Conservation (phyloP, 1,140 invertebrate species). For the Nymphalis io region DNA sequence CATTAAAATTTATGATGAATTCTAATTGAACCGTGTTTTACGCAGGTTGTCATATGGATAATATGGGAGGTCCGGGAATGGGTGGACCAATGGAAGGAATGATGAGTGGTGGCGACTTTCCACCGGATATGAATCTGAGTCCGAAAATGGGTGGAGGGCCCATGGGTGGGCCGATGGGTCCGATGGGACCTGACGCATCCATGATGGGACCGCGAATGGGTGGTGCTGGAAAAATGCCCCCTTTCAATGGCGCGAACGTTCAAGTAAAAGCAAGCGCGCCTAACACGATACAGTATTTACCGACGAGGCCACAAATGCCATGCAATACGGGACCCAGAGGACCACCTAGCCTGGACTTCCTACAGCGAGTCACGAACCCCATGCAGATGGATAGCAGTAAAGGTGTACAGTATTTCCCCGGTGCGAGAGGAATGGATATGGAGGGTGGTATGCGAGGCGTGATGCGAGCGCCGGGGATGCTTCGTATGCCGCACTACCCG, state of each 20-base stretch:
- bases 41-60: conserved; percentile 81
- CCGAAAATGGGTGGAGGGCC: conserved; percentile 81
- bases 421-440: conserved; percentile 76
- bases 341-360: conserved; percentile 95
- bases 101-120: conserved; percentile 77
- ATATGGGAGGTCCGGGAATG: conserved; percentile 77
- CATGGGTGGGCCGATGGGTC: conserved; percentile 77
- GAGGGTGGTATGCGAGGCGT: conserved; percentile 81
- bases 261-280: conserved; percentile 98
- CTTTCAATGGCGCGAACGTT: conserved; percentile 91
- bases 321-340: conserved; percentile 84
- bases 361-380: conserved; percentile 93
- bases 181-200: conserved; percentile 74
- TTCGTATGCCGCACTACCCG: conserved; percentile 77
- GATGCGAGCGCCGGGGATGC: conserved; percentile 70
- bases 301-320: conserved; percentile 90
- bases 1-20: conserved; percentile 2
- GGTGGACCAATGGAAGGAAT: conserved; percentile 78
- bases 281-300: conserved; percentile 98
- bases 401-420: conserved; percentile 88
- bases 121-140: conserved; percentile 82
- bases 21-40: conserved; percentile 15
- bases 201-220: conserved; percentile 80
- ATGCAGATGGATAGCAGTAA: conserved; percentile 86
- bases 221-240: conserved; percentile 82